A percentile compares a stretch with the other conserved stretches of the same genome.
These are phyloP conservation scores for Collichthys lucidus DNA, from an alignment of 2,113 vertebrate genomes.

Conservation along the genomic window DNA sequence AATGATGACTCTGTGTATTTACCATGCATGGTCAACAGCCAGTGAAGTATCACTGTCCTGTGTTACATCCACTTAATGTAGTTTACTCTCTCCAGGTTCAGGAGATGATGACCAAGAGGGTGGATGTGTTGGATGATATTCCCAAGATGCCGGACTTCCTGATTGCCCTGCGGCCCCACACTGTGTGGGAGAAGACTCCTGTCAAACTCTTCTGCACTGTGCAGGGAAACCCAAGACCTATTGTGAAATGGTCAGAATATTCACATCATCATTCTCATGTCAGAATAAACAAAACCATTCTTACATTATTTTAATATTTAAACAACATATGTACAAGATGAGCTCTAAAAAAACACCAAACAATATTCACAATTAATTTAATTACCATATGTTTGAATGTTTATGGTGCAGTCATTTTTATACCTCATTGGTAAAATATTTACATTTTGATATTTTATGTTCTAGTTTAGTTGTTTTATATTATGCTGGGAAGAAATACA, in stretches of 20 bases:
- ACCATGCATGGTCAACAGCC: background rate
- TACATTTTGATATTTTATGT: too few species aligned
- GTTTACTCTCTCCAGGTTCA: slow-evolving; percentile 82
- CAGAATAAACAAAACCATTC: background rate
- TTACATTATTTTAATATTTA: background rate
- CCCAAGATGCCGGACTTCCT: slow-evolving; percentile 92
- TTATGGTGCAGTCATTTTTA: too few species aligned
- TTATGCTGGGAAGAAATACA: background rate
- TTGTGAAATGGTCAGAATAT: slow-evolving; percentile 92
- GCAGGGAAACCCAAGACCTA: slow-evolving; percentile 90
- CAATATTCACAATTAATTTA: too few species aligned
- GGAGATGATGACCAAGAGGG: slow-evolving; percentile 83
- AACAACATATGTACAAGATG: background rate
- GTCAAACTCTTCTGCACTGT: slow-evolving; percentile 96
- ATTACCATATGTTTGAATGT: too few species aligned
- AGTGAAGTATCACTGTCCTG: background rate
- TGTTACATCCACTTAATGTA: background rate
- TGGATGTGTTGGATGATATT: slow-evolving; percentile 81
- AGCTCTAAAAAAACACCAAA: background rate
- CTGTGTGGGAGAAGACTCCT: slow-evolving; percentile 93
- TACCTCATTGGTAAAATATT: too few species aligned
- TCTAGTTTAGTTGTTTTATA: background rate
- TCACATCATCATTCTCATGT: background rate
- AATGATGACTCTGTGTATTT: background rate
- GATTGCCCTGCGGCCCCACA: slow-evolving; percentile 91